These are phyloP conservation scores for Iguana delicatissima DNA, from an alignment of 2,797 vertebrate species.

Conservation along the genomic window DNA sequence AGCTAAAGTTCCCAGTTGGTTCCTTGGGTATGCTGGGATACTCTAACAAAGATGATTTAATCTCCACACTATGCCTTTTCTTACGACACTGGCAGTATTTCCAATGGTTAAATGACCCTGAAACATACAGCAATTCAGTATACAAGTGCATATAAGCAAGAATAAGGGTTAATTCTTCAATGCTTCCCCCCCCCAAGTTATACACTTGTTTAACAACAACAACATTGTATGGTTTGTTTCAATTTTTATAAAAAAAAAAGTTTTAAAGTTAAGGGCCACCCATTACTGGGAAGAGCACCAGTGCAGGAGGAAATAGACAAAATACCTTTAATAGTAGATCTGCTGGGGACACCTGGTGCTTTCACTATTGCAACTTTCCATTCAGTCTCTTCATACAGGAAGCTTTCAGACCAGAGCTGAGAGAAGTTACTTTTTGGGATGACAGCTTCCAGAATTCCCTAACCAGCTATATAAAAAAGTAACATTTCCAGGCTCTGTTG, in stretches of 20 bases:
- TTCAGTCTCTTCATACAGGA: neutral
- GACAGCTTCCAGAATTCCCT: too few relatives aligned
- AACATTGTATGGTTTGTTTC: neutral
- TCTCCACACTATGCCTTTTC: neutral
- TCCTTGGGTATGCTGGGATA: neutral
- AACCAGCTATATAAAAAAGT: too few relatives aligned
- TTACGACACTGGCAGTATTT: neutral
- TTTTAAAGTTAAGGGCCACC: neutral
- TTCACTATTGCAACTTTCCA: neutral
- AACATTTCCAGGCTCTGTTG: too few relatives aligned
- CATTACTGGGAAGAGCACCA: neutral
- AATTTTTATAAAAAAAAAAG: neutral
- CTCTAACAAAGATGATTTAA: neutral
- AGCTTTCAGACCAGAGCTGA: too few relatives aligned
- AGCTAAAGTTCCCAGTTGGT: neutral
- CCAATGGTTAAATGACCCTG: neutral
- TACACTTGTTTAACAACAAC: neutral
- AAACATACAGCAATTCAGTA: neutral
- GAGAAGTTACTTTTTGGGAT: too few relatives aligned
- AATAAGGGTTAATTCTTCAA: neutral
- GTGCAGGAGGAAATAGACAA: neutral
- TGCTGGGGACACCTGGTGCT: neutral
- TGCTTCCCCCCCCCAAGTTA: neutral
- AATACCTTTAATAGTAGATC: neutral
- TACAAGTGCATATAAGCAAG: neutral